Conservation (phyloP, 1,140 invertebrate species). For the Homarus americanus region DNA sequence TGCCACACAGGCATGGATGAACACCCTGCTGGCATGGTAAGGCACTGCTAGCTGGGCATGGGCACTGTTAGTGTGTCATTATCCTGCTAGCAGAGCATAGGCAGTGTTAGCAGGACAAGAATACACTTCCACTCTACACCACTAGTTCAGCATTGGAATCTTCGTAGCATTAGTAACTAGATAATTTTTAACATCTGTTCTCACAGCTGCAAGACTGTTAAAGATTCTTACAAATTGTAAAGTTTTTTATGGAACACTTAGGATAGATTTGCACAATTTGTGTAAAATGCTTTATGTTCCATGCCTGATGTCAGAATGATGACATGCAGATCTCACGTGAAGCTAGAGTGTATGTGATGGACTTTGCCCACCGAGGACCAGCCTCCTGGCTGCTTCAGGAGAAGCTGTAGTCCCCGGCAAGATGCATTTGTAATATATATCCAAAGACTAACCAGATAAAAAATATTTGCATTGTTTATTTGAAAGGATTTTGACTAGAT, state of each 20-base stretch:
- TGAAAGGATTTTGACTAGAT: conserved; percentile 60
- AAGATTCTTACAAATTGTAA: conserved; percentile 59
- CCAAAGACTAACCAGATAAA: conserved; percentile 55
- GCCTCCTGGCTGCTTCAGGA: conserved; percentile 19
- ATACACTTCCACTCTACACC: background rate
- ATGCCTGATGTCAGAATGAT: conserved; percentile 26
- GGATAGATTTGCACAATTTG: conserved; percentile 63
- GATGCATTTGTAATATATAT: conserved; percentile 55
- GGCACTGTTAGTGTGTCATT: background rate
- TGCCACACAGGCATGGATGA: background rate
- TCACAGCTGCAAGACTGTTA: conserved; percentile 51
- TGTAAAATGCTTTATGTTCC: conserved; percentile 59
- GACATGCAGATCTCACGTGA: conserved; percentile 40
- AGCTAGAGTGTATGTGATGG: conserved; percentile 31
- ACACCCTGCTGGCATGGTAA: background rate
- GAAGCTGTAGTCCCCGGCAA: conserved; percentile 25
- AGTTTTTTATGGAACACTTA: conserved; percentile 62
- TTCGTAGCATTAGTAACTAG: conserved; percentile 13
- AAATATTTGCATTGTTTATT: conserved; percentile 60
- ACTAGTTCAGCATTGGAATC: conserved; percentile 1
- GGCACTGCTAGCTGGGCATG: background rate
- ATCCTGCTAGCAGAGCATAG: conserved; percentile 8
- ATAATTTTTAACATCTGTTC: conserved; percentile 19
- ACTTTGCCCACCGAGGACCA: conserved; percentile 4
- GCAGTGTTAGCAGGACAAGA: conserved; percentile 11